phyloP scores from a whole-genome alignment of 1,140 invertebrate species.

The Hyposmocoma kahamanoa region DNA sequence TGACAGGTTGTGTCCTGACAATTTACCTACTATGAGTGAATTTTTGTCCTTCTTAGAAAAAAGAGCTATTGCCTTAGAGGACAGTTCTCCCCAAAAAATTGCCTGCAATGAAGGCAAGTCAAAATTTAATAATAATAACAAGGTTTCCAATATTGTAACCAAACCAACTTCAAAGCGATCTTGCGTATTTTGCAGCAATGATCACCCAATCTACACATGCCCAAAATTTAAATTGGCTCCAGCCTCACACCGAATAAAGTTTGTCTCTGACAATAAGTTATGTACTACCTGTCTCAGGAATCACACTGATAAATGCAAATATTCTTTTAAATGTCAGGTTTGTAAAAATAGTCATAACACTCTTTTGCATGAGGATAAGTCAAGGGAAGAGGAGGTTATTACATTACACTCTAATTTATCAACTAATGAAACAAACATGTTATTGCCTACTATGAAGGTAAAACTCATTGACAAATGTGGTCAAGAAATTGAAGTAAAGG shows the following conservation, averaged over 20 bases:
- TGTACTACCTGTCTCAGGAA: conserved; percentile 12
- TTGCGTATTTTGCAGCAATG: not conserved
- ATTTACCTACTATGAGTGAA: not conserved
- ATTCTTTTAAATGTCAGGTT: conserved; percentile 11
- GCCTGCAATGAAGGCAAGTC: not conserved
- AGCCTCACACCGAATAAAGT: not conserved
- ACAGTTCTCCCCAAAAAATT: not conserved
- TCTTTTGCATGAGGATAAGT: conserved; percentile 1
- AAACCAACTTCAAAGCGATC: not conserved
- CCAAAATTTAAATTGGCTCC: conserved; percentile 8
- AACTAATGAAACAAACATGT: conserved; percentile 1
- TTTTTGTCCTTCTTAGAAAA: not conserved
- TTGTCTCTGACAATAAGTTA: conserved; percentile 5
- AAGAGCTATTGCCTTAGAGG: not conserved
- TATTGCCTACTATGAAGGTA: conserved; percentile 10
- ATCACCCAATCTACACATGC: conserved; percentile 11
- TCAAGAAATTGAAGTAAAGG: not conserved
- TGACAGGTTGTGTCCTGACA: not conserved
- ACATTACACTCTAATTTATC: not conserved
- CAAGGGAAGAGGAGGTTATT: not conserved
- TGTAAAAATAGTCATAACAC: conserved; percentile 12
- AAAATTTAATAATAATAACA: not conserved
- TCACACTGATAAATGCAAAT: conserved; percentile 11
- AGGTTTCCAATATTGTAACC: not conserved
- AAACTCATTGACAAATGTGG: not conserved